A percentile compares a stretch with the other conserved stretches of the same genome.
Evolutionary conservation across 2,888 invertebrate species (phyloP).

Genomic region (Lasioglossum figueresi): DNA sequence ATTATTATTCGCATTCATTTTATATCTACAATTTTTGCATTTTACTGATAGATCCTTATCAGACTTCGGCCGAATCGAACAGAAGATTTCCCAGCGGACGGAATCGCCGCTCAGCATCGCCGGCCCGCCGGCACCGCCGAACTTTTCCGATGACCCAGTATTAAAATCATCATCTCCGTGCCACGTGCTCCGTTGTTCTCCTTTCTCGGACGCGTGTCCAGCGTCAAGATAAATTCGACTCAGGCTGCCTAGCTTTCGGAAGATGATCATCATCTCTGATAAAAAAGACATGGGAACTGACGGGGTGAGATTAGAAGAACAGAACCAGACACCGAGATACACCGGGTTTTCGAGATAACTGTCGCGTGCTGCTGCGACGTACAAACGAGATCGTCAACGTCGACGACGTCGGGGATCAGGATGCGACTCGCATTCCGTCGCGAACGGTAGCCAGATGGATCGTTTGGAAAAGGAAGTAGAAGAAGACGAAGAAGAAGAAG

Average conservation of each 20-base stretch:
- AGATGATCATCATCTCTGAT: constrained; percentile 38
- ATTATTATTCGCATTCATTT: no score
- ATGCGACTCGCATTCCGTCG: constrained; percentile 60
- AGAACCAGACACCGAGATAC: constrained; percentile 43
- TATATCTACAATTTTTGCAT: no score
- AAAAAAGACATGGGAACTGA: constrained; percentile 57
- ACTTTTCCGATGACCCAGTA: not conserved
- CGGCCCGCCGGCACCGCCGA: not conserved
- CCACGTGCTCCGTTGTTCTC: not conserved
- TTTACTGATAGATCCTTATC: no score
- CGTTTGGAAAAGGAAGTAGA: not conserved
- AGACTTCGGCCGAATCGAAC: not conserved
- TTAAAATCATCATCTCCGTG: not conserved
- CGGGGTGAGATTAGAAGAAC: constrained; percentile 42
- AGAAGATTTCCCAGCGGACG: not conserved
- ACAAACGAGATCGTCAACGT: constrained; percentile 1
- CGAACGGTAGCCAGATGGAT: constrained; percentile 46
- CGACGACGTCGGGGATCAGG: constrained; percentile 33
- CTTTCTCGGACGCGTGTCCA: constrained; percentile 25
- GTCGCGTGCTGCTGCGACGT: constrained; percentile 65
- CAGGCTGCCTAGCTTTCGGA: constrained; percentile 33
- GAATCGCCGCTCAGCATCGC: no score
- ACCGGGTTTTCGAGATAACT: constrained; percentile 27
- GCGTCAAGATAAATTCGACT: constrained; percentile 11
- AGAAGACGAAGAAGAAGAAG: not conserved